phyloP scores from a whole-genome alignment of 2,797 vertebrate genomes.

The Selene dorsalis region DNA sequence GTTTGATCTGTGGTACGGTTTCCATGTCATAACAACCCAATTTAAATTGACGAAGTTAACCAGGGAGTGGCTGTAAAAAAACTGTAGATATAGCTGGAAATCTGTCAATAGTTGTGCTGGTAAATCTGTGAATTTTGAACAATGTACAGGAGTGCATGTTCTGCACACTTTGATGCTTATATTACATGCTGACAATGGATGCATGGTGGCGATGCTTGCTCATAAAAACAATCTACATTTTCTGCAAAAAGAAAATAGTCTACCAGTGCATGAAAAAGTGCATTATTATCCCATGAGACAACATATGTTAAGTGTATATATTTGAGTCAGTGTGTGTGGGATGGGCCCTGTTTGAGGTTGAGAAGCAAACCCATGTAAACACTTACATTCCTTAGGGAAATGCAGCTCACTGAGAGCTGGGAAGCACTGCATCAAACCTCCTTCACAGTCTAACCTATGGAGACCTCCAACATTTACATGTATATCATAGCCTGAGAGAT shows the following conservation, averaged over 20 bases:
- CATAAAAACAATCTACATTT: constrained; percentile 4
- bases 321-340: constrained; percentile 29
- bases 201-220: background rate
- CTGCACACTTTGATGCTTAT: background rate
- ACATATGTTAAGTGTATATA: constrained; percentile 7
- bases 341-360: constrained; percentile 20
- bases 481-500: constrained; percentile 58
- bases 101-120: background rate
- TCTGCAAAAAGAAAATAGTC: constrained; percentile 14
- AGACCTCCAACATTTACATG: constrained; percentile 46
- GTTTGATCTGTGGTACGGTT: constrained; percentile 4
- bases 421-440: constrained; percentile 44
- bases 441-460: constrained; percentile 34
- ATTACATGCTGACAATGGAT: background rate
- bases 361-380: constrained; percentile 51
- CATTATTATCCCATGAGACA: constrained; percentile 40
- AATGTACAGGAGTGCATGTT: background rate
- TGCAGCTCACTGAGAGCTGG: constrained; percentile 20
- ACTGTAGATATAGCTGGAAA: background rate
- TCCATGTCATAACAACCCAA: constrained; percentile 15
- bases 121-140: background rate
- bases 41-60: constrained; percentile 4
- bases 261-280: background rate
- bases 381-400: constrained; percentile 45
- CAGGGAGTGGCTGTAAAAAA: background rate